phyloP scores from a whole-genome alignment of 2,797 vertebrate genomes.

The Amniataba percoides region DNA sequence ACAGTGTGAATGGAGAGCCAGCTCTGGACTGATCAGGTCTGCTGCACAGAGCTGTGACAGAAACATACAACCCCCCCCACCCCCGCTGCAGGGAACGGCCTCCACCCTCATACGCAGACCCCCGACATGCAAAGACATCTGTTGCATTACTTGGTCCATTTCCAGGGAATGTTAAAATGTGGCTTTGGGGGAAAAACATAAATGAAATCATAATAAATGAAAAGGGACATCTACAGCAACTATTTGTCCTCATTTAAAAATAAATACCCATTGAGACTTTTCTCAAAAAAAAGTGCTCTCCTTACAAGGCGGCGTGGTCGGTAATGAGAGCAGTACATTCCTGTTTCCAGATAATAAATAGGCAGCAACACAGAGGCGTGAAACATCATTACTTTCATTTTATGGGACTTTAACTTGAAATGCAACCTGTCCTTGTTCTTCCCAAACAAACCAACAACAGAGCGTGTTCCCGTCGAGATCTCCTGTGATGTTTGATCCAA shows the following conservation, averaged over 20 bases:
- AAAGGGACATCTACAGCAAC: constrained; percentile 37
- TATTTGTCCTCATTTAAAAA: constrained; percentile 48
- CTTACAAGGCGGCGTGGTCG: constrained; percentile 41
- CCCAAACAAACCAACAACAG: constrained; percentile 14
- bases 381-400: constrained; percentile 9
- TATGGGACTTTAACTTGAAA: constrained; percentile 35
- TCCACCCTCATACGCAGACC: constrained; percentile 54
- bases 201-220: no score
- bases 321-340: constrained; percentile 56
- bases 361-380: constrained; percentile 39
- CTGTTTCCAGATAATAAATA: constrained; percentile 45
- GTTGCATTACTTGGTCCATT: constrained; percentile 65
- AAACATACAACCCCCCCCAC: constrained; percentile 55
- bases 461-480: constrained; percentile 25
- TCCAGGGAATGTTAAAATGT: constrained; percentile 57
- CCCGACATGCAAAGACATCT: constrained; percentile 58
- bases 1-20: constrained; percentile 83
- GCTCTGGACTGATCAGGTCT: constrained; percentile 74
- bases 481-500: constrained; percentile 17
- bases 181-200: constrained; percentile 12
- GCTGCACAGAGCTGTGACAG: constrained; percentile 70
- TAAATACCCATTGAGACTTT: constrained; percentile 56
- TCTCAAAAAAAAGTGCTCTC: constrained; percentile 41
- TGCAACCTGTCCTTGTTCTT: constrained; percentile 28
- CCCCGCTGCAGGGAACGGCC: constrained; percentile 36